Percentiles rank a stretch among this genome's conserved stretches.
phyloP scores from a whole-genome alignment of 2,888 invertebrate species.

The Lasioglossum lativentre region DNA sequence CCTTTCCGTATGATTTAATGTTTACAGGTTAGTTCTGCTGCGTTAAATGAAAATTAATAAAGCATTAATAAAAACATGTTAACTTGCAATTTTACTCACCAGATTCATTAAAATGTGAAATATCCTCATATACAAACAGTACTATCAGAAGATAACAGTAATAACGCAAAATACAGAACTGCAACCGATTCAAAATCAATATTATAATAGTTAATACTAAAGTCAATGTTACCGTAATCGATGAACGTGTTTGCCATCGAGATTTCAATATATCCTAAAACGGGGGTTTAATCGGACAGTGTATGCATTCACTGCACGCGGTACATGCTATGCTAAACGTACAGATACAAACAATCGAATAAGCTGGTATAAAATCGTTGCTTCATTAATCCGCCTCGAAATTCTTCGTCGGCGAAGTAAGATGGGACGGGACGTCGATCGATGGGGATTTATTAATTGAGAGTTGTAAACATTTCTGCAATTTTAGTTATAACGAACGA shows the following conservation, averaged over 20 bases:
- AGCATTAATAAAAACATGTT: not conserved
- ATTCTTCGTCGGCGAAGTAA: not conserved
- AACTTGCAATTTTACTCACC: not conserved
- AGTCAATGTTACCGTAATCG: not conserved
- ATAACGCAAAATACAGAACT: not conserved
- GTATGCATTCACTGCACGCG: not conserved
- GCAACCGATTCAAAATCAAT: not conserved
- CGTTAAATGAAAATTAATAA: not conserved
- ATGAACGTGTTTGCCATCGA: not conserved
- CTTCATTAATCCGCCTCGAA: not conserved
- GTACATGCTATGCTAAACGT: not conserved
- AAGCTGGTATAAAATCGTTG: not conserved
- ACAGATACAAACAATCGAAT: not conserved
- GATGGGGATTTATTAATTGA: not conserved
- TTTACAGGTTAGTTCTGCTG: not conserved
- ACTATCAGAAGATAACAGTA: not conserved
- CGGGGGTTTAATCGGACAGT: not conserved
- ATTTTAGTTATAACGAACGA: not conserved
- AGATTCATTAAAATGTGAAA: not conserved
- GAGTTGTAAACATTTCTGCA: not conserved
- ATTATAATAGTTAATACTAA: not conserved
- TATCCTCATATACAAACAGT: not conserved
- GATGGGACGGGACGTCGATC: not conserved
- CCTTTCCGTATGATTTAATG: not conserved
- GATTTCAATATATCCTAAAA: not conserved